Base-by-base conservation (phyloP, 2,113 vertebrate genomes). In the Odontesthes bonariensis region DNA sequence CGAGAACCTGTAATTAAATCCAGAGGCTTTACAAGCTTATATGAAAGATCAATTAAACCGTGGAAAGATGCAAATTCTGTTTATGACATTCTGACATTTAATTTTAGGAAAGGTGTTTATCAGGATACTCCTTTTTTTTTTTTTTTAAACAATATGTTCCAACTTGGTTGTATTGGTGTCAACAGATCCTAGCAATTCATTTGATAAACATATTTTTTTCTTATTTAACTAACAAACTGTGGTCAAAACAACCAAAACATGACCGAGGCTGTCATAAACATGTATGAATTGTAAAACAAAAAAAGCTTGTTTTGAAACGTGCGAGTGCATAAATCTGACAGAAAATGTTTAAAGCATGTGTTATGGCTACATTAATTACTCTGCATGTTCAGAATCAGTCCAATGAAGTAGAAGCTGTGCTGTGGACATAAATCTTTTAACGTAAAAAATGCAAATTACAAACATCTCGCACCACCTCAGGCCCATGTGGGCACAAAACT, bases 401-500 rank as follows among this genome's bases (percentile, higher is more conserved):
- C 58, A 54, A 51, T 46, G 19, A 69, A 64, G 19, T 19, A 23
- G 8, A 6, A 63, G 40, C 17, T 65, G 1, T 56, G 23, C 9
- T 19, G 40, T 64, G 20, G 77, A 62, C 1, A 38, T 52, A 68
- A 78, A 78, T 65, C 69, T 71, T 3, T 74, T 53, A 67, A 64
- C 33, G 54, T 68, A 20, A 73, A 20, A 73, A n/a, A 1, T 19
- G 32, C 38, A 17, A 35, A n/a, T n/a, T 62, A 60, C 16, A 2
- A 68, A 11, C 44, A 69, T 62, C 42, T 63, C 14, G 46, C 59
- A 51, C 59, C 72, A 46, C 20, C 17, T 19, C 6, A 14, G 27
- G 31, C 33, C 66, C 31, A 5, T 22, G 44, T 40, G 49, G 23
- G 62, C 22, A 57, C 47, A 62, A n/a, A 67, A 23, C 9, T 47